Evolutionary conservation across 2,888 invertebrate species (phyloP).

Genomic region (Heliconius hortense): DNA sequence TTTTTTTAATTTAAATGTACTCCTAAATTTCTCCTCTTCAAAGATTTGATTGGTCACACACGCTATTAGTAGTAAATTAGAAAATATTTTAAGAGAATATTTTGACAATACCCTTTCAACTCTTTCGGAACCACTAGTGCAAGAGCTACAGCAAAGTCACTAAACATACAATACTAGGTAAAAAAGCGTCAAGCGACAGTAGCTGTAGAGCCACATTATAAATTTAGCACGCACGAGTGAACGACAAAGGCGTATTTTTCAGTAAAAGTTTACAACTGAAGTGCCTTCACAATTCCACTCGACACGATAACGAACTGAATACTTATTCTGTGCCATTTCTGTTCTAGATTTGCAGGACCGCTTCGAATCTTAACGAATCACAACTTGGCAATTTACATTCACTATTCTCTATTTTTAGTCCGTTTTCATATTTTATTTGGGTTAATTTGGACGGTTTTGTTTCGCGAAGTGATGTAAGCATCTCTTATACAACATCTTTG

Average conservation of each 20-base stretch:
- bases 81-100: neutral
- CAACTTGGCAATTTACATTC: conserved; percentile 25
- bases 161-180: conserved; percentile 8
- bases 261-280: conserved; percentile 45
- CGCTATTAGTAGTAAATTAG: no score
- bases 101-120: neutral
- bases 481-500: neutral
- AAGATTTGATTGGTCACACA: no score
- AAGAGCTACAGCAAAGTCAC: neutral
- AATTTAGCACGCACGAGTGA: conserved; percentile 35
- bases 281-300: conserved; percentile 46
- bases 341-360: conserved; percentile 21
- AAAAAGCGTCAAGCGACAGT: conserved; percentile 10
- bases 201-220: conserved; percentile 34
- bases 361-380: conserved; percentile 34
- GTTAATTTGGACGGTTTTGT: conserved; percentile 26
- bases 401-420: conserved; percentile 15
- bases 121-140: neutral
- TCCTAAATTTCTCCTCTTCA: no score
- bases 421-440: conserved; percentile 27
- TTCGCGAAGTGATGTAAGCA: neutral
- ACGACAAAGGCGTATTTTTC: conserved; percentile 45
- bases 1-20: no score
- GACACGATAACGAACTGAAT: conserved; percentile 45
- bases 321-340: conserved; percentile 34